Evolutionary conservation across 2,888 invertebrate genomes (phyloP), one percentile per base, ranked within the genome.

Genomic region (Plagodis dolabraria): DNA sequence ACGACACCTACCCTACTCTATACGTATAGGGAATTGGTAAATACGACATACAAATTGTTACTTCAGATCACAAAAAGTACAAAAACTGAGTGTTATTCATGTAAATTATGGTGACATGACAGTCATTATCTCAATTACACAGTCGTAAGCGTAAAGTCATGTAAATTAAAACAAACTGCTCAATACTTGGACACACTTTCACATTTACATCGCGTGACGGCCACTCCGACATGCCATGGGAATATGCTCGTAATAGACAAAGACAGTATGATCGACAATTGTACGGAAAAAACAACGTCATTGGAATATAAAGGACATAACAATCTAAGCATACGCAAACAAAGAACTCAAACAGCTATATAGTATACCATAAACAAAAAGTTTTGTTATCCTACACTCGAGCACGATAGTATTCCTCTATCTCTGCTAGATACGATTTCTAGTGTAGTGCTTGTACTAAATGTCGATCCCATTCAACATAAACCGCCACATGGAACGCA

Each of bases 141-240:
- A 38, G 38, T 38, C 22, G 40, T 10, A 40, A 40, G 8, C 40
- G 51, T 63, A 59, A 65, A 56, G 43, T 43, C 43, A 57, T 53
- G 53, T 62, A 63, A 64, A 65, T 69, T 72, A 70, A 71, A 75
- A 72, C 67, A 73, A 75, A 71, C 63, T 38, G 50, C 53, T 52
- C 63, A 63, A 68, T 64, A 58, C 47, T 57, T 52, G 60, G 60
- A 57, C 71, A 74, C 76, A 85, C 87, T 88, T 87, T 88, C 86
- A 86, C 86, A 83, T 82, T 80, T 77, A 65, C 71, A 70, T 80
- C 64, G 80, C 85, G 79, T 86, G 86, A 86, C 85, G 79, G 79
- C 80, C 80, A 74, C 68, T 70, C 67, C 67, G 68, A 59, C 49
- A 45, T 56, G 61, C 44, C 60, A 67, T 57, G 63, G 60, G 36